Evolutionary conservation across 2,797 vertebrate species (phyloP), one percentile per base, ranked within the genome.

Genomic region (Aotus griseimembra): DNA sequence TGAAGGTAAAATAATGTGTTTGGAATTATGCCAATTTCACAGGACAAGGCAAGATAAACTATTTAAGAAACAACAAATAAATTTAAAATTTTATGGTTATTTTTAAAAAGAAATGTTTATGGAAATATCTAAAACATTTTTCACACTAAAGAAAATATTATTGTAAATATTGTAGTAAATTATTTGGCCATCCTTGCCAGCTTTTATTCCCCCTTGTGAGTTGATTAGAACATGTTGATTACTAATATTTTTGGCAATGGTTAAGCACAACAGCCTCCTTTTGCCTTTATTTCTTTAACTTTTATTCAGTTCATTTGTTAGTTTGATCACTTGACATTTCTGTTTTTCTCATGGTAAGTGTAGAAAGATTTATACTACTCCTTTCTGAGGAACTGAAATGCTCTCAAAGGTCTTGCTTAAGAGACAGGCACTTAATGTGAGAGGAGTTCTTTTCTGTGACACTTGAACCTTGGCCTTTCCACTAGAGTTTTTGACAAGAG

Each of bases 391-490:
- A 85, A 72, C n/a, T 41, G 41, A 95, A 91, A 90, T 86, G n/a
- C 5, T 95, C 73, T 93, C 92, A 82, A 24, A 92, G 73, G 70
- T 8, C 44, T 73, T 92, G n/a, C 73, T 80, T 88, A 92, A 91
- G 61, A 96, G 88, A 90, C 33, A 94, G 85, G 10, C 28, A 80
- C 28, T 97, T 96, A 90, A 93, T 61, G 8, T 80, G 67, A 94
- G 73, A 90, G 30, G 67, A 97, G 44, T 93, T 98, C 94, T 93
- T 58, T 93, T 95, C 76, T 96, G 26, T 73, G 70, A 36, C 84
- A 90, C 67, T 93, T 97, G 94, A 96, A 93, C 94, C 55, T 87
- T 98, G 84, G 48, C 81, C 92, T 96, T 95, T 96, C 85, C 64
- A 94, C 26, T 55, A 83, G 46, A 94, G 50, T 61, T 77, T 96